These are phyloP conservation scores for Trichacis sp. DNA, from an alignment of 2,888 invertebrate species.

Conservation along the genomic window DNA sequence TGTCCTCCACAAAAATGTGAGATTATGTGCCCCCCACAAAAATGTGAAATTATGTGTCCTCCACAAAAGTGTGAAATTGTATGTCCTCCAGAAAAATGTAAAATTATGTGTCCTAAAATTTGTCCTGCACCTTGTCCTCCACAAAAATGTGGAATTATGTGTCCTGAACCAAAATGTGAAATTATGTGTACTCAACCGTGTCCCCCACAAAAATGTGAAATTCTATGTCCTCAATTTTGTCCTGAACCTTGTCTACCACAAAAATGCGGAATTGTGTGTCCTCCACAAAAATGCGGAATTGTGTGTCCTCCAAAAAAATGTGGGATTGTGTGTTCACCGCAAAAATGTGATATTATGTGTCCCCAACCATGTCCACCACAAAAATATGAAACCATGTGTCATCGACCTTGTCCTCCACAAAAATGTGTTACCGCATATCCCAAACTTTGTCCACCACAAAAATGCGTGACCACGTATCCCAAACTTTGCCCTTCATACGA, in stretches of 20 bases:
- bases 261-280: slow-evolving; percentile 48
- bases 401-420: slow-evolving; percentile 16
- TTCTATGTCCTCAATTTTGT: slow-evolving; percentile 2
- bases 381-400: slow-evolving; percentile 20
- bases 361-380: slow-evolving; percentile 40
- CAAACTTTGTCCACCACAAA: slow-evolving; percentile 3
- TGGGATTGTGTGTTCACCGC: slow-evolving; percentile 63
- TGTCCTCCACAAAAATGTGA: slow-evolving; percentile 15
- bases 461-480: neutral
- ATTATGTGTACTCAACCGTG: no score
- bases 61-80: slow-evolving; percentile 47
- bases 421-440: slow-evolving; percentile 30
- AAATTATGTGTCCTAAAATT: slow-evolving; percentile 23
- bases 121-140: slow-evolving; percentile 22
- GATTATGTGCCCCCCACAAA: slow-evolving; percentile 65
- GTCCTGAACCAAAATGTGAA: slow-evolving; percentile 18
- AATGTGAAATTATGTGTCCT: slow-evolving; percentile 54
- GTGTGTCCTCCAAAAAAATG: slow-evolving; percentile 16
- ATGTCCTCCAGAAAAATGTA: slow-evolving; percentile 14
- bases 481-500: slow-evolving; percentile 8
- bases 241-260: slow-evolving; percentile 15
- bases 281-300: no score
- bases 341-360: no score
- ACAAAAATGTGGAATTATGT: slow-evolving; percentile 25
- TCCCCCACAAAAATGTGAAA: neutral